Evolutionary conservation across 2,888 invertebrate genomes (phyloP).

Genomic region (Apomyelois bistriatella): DNA sequence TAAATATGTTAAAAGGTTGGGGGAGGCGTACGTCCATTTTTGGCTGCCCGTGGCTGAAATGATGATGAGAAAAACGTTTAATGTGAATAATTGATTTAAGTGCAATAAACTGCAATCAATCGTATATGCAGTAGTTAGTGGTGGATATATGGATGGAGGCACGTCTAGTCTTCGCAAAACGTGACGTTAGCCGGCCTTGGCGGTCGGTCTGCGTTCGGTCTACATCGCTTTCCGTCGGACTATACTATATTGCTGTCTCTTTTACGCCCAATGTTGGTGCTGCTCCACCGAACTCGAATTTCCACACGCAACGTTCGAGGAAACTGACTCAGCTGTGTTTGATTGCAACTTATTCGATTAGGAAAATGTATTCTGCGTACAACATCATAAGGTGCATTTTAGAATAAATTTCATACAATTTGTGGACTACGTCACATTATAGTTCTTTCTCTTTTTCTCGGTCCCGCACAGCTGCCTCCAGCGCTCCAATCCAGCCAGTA

Average conservation of each 20-base stretch:
- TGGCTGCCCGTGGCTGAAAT: too few relatives aligned
- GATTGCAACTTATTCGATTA: constrained; percentile 18
- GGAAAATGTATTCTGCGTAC: constrained; percentile 46
- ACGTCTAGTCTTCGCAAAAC: constrained; percentile 69
- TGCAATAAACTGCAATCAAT: too few relatives aligned
- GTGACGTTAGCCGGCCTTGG: constrained; percentile 75
- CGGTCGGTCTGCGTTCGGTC: constrained; percentile 59
- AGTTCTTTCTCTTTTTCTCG: constrained; percentile 73
- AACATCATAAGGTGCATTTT: constrained; percentile 35
- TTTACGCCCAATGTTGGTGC: constrained; percentile 59
- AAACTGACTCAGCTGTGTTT: constrained; percentile 67
- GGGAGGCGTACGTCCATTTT: too few relatives aligned
- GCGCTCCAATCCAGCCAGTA: constrained; percentile 45
- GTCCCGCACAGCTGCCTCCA: constrained; percentile 64
- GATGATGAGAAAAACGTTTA: too few relatives aligned
- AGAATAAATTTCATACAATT: constrained; percentile 25
- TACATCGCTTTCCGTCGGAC: constrained; percentile 49
- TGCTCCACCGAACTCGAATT: constrained; percentile 61
- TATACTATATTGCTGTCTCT: constrained; percentile 42
- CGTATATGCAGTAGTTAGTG: too few relatives aligned
- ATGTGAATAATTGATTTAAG: too few relatives aligned
- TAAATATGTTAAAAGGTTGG: too few relatives aligned
- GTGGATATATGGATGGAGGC: constrained; percentile 30
- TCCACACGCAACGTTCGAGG: constrained; percentile 64
- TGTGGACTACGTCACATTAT: constrained; percentile 52